Percentiles rank a stretch among this genome's conserved stretches.
These are phyloP conservation scores for Himalopsyche japonica DNA, from an alignment of 2,888 invertebrate species.

Conservation along the genomic window DNA sequence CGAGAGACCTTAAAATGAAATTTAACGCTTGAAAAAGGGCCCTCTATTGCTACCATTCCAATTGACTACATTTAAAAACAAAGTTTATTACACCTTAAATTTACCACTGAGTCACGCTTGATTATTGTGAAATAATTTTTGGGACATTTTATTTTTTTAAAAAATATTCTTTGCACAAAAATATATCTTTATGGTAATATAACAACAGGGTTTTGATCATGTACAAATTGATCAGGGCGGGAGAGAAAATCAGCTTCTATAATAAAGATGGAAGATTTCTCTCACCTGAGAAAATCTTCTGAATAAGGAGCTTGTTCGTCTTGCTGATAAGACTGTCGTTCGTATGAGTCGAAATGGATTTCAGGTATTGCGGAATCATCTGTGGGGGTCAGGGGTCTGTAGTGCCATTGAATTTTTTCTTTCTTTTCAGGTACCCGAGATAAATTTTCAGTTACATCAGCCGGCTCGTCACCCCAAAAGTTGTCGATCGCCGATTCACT, in stretches of 20 bases:
- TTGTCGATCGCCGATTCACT: background rate
- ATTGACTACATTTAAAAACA: background rate
- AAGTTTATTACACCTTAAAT: background rate
- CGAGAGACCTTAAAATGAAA: constrained; percentile 64
- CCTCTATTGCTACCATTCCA: background rate
- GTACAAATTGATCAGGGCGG: background rate
- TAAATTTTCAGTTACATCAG: background rate
- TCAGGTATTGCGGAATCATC: constrained; percentile 48
- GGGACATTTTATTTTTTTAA: background rate
- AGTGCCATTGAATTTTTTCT: constrained; percentile 56
- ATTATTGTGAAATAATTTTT: background rate
- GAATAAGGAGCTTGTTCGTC: constrained; percentile 49
- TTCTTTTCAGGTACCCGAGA: constrained; percentile 45
- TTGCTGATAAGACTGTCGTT: constrained; percentile 46
- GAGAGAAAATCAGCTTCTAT: background rate
- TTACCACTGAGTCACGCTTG: background rate
- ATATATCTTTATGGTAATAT: background rate
- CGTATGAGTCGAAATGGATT: constrained; percentile 61
- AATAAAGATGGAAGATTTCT: background rate
- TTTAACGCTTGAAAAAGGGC: constrained; percentile 19
- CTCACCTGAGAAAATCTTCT: constrained; percentile 60
- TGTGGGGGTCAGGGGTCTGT: constrained; percentile 53
- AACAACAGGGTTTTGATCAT: background rate
- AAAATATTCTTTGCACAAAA: background rate
- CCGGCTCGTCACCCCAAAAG: constrained; percentile 22